Evolutionary conservation across 2,888 invertebrate genomes (phyloP).

Genomic region (Netelia melanura): DNA sequence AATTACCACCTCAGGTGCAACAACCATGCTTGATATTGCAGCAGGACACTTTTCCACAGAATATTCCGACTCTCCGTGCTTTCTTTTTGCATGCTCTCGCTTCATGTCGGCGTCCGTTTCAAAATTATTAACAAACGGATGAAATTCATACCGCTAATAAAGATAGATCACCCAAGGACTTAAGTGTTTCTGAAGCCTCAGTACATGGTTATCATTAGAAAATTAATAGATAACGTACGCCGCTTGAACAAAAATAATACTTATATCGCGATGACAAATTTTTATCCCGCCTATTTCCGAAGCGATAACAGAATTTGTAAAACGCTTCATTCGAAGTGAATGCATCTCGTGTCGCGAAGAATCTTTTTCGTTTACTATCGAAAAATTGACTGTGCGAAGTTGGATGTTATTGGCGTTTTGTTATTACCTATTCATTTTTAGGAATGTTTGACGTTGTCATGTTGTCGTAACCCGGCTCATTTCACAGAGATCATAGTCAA

Average conservation of each 20-base stretch:
- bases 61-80: constrained; percentile 21
- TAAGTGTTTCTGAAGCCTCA: not conserved
- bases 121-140: constrained; percentile 4
- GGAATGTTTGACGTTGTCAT: not conserved
- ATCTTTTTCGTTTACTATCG: too few species aligned
- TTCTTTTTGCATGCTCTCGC: constrained; percentile 28
- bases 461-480: not conserved
- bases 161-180: not conserved
- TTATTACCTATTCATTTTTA: not conserved
- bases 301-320: not conserved
- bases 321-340: too few species aligned
- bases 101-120: not conserved
- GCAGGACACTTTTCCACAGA: constrained; percentile 6
- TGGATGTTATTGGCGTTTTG: not conserved
- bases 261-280: not conserved
- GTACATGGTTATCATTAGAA: not conserved
- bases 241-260: not conserved
- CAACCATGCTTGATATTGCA: not conserved
- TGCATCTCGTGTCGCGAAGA: too few species aligned
- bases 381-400: not conserved
- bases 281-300: not conserved
- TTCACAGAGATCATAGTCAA: not conserved
- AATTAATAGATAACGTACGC: not conserved
- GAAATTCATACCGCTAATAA: constrained; percentile 11
- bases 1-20: constrained; percentile 12